Conservation (phyloP, 2,888 invertebrate species). For the Thymelicus lineola region DNA sequence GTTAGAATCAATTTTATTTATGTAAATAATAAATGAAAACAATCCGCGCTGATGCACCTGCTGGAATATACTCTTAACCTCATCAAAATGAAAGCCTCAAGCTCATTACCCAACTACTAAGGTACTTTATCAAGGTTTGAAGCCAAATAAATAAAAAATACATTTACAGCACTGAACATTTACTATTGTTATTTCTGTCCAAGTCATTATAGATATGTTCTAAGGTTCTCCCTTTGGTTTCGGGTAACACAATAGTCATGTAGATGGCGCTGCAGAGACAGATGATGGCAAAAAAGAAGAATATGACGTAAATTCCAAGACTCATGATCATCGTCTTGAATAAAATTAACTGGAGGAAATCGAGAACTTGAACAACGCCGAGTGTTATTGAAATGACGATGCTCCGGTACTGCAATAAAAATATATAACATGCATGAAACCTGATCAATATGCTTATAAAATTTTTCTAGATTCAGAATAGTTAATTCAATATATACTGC, state of each 20-base stretch:
- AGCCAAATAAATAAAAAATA: not conserved
- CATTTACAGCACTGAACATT: not conserved
- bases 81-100: too few species aligned
- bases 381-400: constrained; percentile 51
- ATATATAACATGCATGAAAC: not conserved
- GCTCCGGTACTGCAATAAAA: constrained; percentile 50
- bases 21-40: too few species aligned
- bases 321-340: constrained; percentile 65
- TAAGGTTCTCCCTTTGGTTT: constrained; percentile 61
- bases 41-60: too few species aligned
- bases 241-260: constrained; percentile 61
- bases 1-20: too few species aligned
- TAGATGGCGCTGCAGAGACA: constrained; percentile 60
- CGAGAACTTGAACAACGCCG: constrained; percentile 47
- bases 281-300: constrained; percentile 64
- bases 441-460: too few species aligned
- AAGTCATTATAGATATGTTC: constrained; percentile 66
- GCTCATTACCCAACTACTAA: too few species aligned
- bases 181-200: constrained; percentile 60
- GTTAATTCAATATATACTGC: too few species aligned
- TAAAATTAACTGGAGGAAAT: constrained; percentile 62
- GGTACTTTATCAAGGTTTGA: too few species aligned
- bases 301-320: constrained; percentile 62
- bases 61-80: too few species aligned
- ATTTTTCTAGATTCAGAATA: too few species aligned